Evolutionary conservation across 2,888 invertebrate species (phyloP).

Genomic region (Gymnosoma rotundatum): DNA sequence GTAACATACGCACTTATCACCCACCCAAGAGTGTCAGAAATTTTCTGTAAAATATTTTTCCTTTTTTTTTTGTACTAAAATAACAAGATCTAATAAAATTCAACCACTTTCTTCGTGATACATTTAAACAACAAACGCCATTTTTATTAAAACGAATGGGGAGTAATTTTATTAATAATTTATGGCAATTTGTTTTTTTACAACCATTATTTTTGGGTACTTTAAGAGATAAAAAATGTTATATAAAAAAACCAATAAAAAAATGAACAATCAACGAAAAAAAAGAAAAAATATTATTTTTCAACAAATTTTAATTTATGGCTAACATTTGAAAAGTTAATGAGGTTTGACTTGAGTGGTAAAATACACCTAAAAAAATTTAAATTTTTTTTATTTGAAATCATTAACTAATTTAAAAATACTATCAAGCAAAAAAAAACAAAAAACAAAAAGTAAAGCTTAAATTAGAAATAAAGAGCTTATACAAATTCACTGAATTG

Average conservation of each 20-base stretch:
- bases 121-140: constrained; percentile 57
- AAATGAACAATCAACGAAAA: constrained; percentile 23
- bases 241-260: constrained; percentile 42
- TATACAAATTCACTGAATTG: constrained; percentile 66
- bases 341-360: constrained; percentile 76
- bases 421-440: neutral
- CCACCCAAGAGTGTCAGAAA: constrained; percentile 51
- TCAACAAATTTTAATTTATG: constrained; percentile 55
- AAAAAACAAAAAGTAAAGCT: too few relatives aligned
- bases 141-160: constrained; percentile 55
- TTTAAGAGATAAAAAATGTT: constrained; percentile 22
- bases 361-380: constrained; percentile 37
- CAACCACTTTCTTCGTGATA: constrained; percentile 58
- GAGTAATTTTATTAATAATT: constrained; percentile 64
- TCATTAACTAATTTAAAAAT: neutral
- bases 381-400: neutral
- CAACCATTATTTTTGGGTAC: constrained; percentile 48
- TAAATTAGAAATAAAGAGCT: constrained; percentile 30
- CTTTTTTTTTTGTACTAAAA: constrained; percentile 37
- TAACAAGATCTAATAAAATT: constrained; percentile 57
- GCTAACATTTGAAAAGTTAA: constrained; percentile 76
- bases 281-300: constrained; percentile 17
- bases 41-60: constrained; percentile 39
- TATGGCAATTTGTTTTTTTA: constrained; percentile 51
- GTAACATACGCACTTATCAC: constrained; percentile 52